These are phyloP conservation scores for Athalia cordata DNA, from an alignment of 2,888 invertebrate genomes.

Conservation along the genomic window DNA sequence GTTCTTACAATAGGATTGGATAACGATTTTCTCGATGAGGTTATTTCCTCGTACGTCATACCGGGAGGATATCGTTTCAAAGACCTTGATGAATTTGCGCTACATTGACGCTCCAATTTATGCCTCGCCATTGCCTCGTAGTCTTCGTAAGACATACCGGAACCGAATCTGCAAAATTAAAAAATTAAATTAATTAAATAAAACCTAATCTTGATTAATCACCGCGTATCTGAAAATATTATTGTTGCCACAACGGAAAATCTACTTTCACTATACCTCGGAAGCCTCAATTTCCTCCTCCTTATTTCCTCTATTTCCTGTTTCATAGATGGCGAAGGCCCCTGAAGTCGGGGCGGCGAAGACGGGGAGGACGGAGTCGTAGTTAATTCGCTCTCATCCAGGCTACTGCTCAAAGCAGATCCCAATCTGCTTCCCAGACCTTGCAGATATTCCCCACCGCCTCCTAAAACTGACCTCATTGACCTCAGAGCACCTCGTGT, in stretches of 20 bases:
- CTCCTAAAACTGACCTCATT: conserved; percentile 69
- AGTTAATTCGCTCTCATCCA: conserved; percentile 68
- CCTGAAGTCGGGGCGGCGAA: conserved; percentile 58
- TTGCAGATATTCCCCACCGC: conserved; percentile 71
- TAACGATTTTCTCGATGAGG: conserved; percentile 63
- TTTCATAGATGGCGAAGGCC: conserved; percentile 42
- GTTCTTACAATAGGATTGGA: conserved; percentile 41
- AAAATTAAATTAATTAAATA: background rate
- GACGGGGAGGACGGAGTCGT: conserved; percentile 64
- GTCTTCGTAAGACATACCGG: conserved; percentile 70
- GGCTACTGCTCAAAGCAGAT: conserved; percentile 69
- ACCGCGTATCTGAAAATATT: background rate
- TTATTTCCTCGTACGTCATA: conserved; percentile 71
- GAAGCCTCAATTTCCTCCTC: conserved; percentile 62
- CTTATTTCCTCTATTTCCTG: conserved; percentile 58
- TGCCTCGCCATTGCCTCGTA: conserved; percentile 71
- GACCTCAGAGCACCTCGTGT: conserved; percentile 70
- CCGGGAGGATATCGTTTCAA: conserved; percentile 68
- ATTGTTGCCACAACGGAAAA: background rate
- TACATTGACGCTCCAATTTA: conserved; percentile 68
- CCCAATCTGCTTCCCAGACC: conserved; percentile 69
- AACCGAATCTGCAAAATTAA: conserved; percentile 61
- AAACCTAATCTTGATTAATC: background rate
- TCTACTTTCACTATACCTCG: conserved; percentile 58
- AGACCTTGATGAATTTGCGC: conserved; percentile 60